Evolutionary conservation across 2,797 vertebrate genomes (phyloP), one percentile per base, ranked within the genome.

Genomic region (Pangasius krempfi): DNA sequence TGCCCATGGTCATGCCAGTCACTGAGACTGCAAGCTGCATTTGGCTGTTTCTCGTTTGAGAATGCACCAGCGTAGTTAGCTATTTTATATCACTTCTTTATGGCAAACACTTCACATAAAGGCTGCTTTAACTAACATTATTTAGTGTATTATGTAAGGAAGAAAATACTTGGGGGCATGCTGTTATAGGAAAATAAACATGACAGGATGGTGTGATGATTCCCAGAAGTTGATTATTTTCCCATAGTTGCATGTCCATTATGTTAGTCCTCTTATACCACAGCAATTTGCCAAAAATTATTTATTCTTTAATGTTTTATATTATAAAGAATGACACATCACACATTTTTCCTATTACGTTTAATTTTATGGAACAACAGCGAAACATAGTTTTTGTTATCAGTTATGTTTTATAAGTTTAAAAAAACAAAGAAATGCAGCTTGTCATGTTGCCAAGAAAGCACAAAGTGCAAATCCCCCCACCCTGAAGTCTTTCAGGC

Each of bases 1-100:
- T 84, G 64, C 58, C 50, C 25, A 72, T 37, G 64, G 78, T 70
- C 64, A 82, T 87, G 64, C 76, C 50, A 66, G 86, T 87, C 75
- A 52, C 30, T 54, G 47, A 85, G 75, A 66, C 72, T 70, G 78
- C 62, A 85, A 79, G 64, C 37, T 66, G 64, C 62, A 84, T 84
- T 84, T 66, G 62, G 44, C 1, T 1, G n/a, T 84, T 84, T 84
- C 62, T 50, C 47, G 3, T 68, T 84, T 33, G 18, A 84, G 62
- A 84, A 20, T 66, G 60, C 44, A 66, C 8, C 3, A 22, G 44
- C 52, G 5, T 52, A 68, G n/a, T 68, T 84, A n/a, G 16, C 20
- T 10, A 52, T 9, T 68, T 68, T 30, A 68, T 1, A 64, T 27
- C 27, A 50, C 14, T 25, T 10, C 62, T 50, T 84, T 33, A 84